Conservation (phyloP, 30 jellyfish, hydroid and myxozoan species). For the Pelagia noctiluca region DNA sequence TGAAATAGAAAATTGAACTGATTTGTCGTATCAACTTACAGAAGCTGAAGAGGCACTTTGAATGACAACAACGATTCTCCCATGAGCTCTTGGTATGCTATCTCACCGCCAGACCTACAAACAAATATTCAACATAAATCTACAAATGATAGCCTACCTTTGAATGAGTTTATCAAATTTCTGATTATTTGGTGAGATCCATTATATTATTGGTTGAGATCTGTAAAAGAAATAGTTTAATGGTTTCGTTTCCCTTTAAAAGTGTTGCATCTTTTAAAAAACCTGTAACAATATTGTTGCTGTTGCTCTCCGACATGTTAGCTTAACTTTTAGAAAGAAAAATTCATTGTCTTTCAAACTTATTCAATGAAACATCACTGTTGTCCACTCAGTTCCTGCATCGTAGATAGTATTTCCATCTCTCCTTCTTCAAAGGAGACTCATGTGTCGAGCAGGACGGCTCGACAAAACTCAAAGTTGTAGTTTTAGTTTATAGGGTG, state of each 20-base stretch:
- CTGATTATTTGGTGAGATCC: too few relatives aligned
- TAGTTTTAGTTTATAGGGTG: too few relatives aligned
- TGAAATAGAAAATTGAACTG: not conserved
- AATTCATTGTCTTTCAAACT: too few relatives aligned
- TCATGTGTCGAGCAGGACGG: not conserved
- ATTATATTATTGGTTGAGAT: too few relatives aligned
- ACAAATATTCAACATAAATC: not conserved
- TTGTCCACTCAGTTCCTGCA: not conserved
- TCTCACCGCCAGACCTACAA: constrained; percentile 68
- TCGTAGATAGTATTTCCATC: not conserved
- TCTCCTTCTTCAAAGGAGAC: not conserved
- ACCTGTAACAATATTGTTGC: not conserved
- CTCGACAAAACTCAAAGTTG: not conserved
- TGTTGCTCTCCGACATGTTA: too few relatives aligned
- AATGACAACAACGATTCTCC: constrained; percentile 85
- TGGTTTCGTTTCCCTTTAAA: too few relatives aligned
- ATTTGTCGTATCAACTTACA: constrained; percentile 40
- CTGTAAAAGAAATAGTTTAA: too few relatives aligned
- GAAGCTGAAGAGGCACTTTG: constrained; percentile 67
- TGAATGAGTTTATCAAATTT: not conserved
- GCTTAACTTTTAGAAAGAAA: too few relatives aligned
- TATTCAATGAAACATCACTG: not conserved
- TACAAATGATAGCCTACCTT: not conserved
- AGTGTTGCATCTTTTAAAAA: not conserved
- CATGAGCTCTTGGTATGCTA: constrained; percentile 85